Base-by-base conservation (phyloP, 2,797 vertebrate species). In the Galago senegalensis region DNA sequence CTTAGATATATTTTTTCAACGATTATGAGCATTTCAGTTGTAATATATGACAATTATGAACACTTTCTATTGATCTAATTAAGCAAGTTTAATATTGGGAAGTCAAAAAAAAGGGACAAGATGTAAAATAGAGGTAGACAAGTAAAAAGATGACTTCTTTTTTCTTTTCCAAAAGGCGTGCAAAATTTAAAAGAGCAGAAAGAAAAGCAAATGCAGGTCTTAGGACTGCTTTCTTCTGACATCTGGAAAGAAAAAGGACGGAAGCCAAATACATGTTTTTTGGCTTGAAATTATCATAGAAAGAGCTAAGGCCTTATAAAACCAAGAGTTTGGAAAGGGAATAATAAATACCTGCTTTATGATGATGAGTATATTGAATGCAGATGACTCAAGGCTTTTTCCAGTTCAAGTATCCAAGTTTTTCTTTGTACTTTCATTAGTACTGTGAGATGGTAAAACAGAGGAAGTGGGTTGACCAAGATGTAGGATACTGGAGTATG, bases 271-370 rank as follows among this genome's bases (percentile, higher is more conserved):
- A 31, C 67, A 90, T 92, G 34, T 76, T 93, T 60, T 56, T 91
- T 95, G 86, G 29, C 75, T 87, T 94, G 76, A 90, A 65, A 6
- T 73, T 82, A 65, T 63, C 63, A 63, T 46, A 91, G n/a, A 89
- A 84, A 87, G 34, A 81, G 31, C 84, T 46, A 17, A 81, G 77
- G 83, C 16, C 43, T 91, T 83, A 58, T 75, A 95, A 95, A 90
- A 56, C 5, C 9, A 20, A 89, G 37, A 56, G 89, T 89, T 93
- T 94, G 87, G 75, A 92, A 93, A 86, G 65, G 96, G 61, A 94
- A 23, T 65, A 91, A 95, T 79, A 93, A 76, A 97, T 89, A 69
- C 46, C n/a, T 89, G 61, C 40, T 95, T 88, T 95, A 72, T 92
- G 80, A 93, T 90, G 79, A 81, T 79, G 31, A 79, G 16, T 79